Conservation (phyloP, 2,113 vertebrate species). For the Emydura subglobosa region DNA sequence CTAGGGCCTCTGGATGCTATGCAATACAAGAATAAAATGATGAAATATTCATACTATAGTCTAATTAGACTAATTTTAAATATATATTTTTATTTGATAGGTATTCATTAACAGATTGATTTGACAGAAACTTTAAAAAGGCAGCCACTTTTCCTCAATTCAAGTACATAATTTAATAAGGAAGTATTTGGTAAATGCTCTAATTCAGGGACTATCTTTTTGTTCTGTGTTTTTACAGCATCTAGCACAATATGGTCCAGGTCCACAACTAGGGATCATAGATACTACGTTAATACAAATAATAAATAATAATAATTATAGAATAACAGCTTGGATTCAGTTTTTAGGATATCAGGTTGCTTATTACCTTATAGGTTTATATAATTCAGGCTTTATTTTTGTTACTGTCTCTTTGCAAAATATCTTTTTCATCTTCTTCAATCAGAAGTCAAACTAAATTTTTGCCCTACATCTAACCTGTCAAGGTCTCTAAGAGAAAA, state of each 20-base stretch:
- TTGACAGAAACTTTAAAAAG: constrained; percentile 25
- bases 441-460: constrained; percentile 77
- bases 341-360: constrained; percentile 50
- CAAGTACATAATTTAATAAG: constrained; percentile 15
- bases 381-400: constrained; percentile 76
- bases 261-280: neutral
- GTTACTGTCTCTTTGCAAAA: constrained; percentile 64
- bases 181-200: constrained; percentile 29
- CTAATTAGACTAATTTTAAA: neutral
- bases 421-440: constrained; percentile 78
- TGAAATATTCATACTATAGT: neutral
- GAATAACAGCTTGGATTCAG: constrained; percentile 33
- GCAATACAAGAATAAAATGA: neutral
- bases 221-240: constrained; percentile 28
- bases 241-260: neutral
- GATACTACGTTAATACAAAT: neutral
- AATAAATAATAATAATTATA: constrained; percentile 64
- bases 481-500: constrained; percentile 80
- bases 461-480: constrained; percentile 77
- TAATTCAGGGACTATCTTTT: constrained; percentile 26
- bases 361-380: constrained; percentile 63
- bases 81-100: neutral
- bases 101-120: neutral
- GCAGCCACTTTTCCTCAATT: neutral
- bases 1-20: neutral